Percentiles rank a stretch among this genome's conserved stretches.
Evolutionary conservation across 2,113 vertebrate species (phyloP).

Genomic region (Pagrus major): DNA sequence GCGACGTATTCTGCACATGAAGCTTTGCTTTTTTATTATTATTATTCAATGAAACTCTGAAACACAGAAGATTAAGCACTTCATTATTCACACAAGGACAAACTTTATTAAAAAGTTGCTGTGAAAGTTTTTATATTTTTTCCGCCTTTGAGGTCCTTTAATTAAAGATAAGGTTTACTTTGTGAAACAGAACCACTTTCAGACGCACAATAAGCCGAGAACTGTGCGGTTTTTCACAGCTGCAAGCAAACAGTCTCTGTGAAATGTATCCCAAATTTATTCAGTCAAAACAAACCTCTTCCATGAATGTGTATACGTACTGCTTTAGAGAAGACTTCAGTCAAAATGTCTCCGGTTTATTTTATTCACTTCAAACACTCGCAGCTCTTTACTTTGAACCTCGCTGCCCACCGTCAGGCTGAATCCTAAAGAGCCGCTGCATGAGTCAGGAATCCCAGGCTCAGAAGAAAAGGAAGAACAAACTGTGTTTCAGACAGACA

Average conservation of each 20-base stretch:
- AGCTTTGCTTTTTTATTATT: no score
- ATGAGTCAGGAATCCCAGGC: background rate
- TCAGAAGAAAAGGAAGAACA: background rate
- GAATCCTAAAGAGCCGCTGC: constrained; percentile 1
- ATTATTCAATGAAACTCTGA: no score
- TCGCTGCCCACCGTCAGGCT: constrained; percentile 9
- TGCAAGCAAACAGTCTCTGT: background rate
- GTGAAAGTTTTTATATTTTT: background rate
- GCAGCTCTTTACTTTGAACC: constrained; percentile 23
- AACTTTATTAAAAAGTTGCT: background rate
- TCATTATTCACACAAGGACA: background rate
- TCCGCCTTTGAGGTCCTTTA: background rate
- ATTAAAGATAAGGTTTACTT: constrained; percentile 7
- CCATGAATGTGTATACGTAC: background rate
- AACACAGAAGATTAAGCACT: background rate
- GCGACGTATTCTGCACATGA: no score
- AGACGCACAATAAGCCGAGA: background rate
- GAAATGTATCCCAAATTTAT: background rate
- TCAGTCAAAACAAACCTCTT: background rate
- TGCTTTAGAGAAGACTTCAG: constrained; percentile 1
- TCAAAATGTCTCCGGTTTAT: background rate
- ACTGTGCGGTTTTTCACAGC: background rate
- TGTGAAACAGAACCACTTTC: background rate
- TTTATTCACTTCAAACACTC: background rate
- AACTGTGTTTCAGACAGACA: constrained; percentile 11